Evolutionary conservation across 2,888 invertebrate genomes (phyloP), one percentile per base, ranked within the genome.

Genomic region (Balanococcus diminutus): DNA sequence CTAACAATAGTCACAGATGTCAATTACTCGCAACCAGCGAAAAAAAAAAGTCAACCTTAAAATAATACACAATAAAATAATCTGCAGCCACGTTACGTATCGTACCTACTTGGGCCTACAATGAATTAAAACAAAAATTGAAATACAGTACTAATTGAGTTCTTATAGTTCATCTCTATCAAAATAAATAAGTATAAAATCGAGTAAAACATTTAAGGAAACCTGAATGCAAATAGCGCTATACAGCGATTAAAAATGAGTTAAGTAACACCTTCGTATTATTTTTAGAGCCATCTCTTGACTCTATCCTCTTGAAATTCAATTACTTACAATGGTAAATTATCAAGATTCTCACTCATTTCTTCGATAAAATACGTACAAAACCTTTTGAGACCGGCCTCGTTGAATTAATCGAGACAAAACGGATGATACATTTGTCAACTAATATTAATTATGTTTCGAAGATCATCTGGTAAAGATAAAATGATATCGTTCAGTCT

Each of bases 401-500:
- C 75, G 22, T 36, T 36, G 25, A 79, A 79, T 79, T 16, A 79
- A 5, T 9, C 22, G 28, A 4, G 1, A 79, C 19, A 36, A 31
- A n/a, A 36, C 2, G 36, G 19, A 36, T 32, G 36, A 19, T 79
- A 79, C 36, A 79, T 4, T 79, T 86, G 86, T 86, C 86, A 86
- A 82, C 86, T 86, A 22, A 86, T 86, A 36, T 82, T 81, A 91
- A 86, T 82, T 89, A 96, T 95, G 87, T 93, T 93, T 91, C 95
- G 95, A 90, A 97, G 92, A 91, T 97, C 97, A 87, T 96, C 96
- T 4, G 97, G 96, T 89, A 97, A 91, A 86, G 95, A 93, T 89
- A 93, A 93, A 88, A 96, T 95, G 87, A 97, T 94, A 89, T 95
- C 95, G 87, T 95, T 94, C 89, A 97, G 91, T 88, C 86, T 87